These are phyloP conservation scores for Propithecus deckenii DNA, from an alignment of 2,797 vertebrate species.

Conservation along the genomic window DNA sequence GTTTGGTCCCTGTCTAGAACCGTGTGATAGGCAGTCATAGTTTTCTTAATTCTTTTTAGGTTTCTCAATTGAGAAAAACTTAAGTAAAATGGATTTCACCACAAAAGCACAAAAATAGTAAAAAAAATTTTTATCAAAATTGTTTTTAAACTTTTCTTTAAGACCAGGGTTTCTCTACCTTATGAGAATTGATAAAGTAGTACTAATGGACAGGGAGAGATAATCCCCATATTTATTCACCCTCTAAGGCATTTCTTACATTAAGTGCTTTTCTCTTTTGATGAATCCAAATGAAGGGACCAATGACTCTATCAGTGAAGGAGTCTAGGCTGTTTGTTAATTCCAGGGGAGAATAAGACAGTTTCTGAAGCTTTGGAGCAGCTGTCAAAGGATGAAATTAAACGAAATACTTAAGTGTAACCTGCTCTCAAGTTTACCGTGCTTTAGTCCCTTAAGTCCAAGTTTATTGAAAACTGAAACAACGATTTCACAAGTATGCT, in stretches of 20 bases:
- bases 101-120: neutral
- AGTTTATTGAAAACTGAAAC: slow-evolving; percentile 27
- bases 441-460: neutral
- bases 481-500: neutral
- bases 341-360: neutral
- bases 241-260: neutral
- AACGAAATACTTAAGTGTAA: too few relatives aligned
- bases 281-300: neutral
- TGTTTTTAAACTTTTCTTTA: neutral
- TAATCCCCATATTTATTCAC: neutral
- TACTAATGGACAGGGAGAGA: neutral
- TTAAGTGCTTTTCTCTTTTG: neutral
- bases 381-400: neutral
- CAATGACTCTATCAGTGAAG: neutral
- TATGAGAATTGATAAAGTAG: neutral
- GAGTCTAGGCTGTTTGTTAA: neutral
- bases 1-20: neutral
- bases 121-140: neutral
- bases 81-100: neutral
- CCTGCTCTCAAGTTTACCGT: neutral
- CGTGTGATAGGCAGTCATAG: neutral
- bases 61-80: neutral
- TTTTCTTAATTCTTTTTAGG: neutral
- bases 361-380: neutral
- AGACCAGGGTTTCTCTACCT: neutral